A percentile compares a stretch with the other conserved stretches of the same genome.
Evolutionary conservation across 2,113 vertebrate genomes (phyloP).

Genomic region (Bagarius yarrelli): DNA sequence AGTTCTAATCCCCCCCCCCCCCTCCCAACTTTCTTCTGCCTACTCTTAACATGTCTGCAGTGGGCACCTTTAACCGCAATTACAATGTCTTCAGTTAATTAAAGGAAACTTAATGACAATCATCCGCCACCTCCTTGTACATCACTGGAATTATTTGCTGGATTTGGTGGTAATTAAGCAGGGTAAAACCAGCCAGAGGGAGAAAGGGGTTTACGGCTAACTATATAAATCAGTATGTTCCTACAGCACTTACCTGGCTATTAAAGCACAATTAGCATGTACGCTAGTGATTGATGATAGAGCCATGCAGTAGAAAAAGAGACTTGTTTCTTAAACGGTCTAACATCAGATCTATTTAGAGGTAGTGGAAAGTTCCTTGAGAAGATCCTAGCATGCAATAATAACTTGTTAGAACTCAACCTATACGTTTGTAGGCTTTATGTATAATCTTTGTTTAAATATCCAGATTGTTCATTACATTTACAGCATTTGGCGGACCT

Average conservation of each 20-base stretch:
- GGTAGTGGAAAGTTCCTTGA: background rate
- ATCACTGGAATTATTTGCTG: constrained; percentile 35
- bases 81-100: constrained; percentile 46
- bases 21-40: constrained; percentile 10
- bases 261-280: constrained; percentile 46
- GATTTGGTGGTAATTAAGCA: constrained; percentile 37
- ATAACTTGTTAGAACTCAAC: background rate
- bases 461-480: too few species aligned
- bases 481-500: too few species aligned
- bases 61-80: constrained; percentile 35
- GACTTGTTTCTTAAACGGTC: constrained; percentile 40
- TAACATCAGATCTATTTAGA: constrained; percentile 40
- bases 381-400: background rate
- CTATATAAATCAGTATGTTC: constrained; percentile 43
- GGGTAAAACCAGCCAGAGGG: constrained; percentile 14
- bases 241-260: constrained; percentile 40
- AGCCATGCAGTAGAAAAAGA: constrained; percentile 27
- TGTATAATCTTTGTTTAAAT: background rate
- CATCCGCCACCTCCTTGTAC: constrained; percentile 24
- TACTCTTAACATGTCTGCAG: constrained; percentile 20
- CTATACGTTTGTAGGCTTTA: background rate
- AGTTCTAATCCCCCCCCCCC: background rate
- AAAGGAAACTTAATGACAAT: constrained; percentile 45
- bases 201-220: constrained; percentile 37
- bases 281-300: constrained; percentile 34